Evolutionary conservation across 2,113 vertebrate species (phyloP), one percentile per base, ranked within the genome.

Genomic region (Hemichromis elongatus): DNA sequence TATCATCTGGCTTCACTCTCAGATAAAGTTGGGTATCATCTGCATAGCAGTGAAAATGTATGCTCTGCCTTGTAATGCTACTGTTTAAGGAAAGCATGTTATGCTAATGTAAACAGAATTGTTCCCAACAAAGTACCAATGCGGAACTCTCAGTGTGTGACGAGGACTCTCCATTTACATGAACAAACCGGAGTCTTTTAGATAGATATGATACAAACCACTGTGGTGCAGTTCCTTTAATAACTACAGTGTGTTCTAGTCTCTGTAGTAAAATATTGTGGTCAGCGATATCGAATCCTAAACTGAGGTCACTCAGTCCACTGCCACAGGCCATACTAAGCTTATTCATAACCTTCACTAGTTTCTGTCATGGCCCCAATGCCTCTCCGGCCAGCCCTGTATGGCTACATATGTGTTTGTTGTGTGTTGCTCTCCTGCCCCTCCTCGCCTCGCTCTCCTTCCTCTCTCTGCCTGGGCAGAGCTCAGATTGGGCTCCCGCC

Each of bases 261-360:
- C 61, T 37, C 61, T 66, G 6, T 21, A 66, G 61, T 40, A 66
- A 66, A 66, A 66, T 6, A 21, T 0, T 40, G 33, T 66, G 1
- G 19, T 66, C 61, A 40, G 35, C n/a, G 0, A 37, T 19, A 40
- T 0, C 13, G 7, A 40, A 66, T 66, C 11, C 61, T 66, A 37
- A n/a, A 40, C 61, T 21, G 6, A 40, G 6, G 19, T 33, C 56
- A 59, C 8, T 4, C 5, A 59, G 56, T 33, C 28, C 5, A 59
- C 56, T 59, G 56, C 19, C 56, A 33, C 26, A 59, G 0, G 56
- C 28, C 56, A 59, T 2, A 14, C 18, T 59, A 16, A 59, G 56
- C 18, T 59, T 33, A 59, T 59, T 10, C 14, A 3, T 33, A 33
- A 33, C 33, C 2, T 30, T 59, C 56, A 59, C 14, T 59, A 28